Evolutionary conservation across 2,113 vertebrate genomes (phyloP).

Genomic region (Callocephalon fimbriatum): DNA sequence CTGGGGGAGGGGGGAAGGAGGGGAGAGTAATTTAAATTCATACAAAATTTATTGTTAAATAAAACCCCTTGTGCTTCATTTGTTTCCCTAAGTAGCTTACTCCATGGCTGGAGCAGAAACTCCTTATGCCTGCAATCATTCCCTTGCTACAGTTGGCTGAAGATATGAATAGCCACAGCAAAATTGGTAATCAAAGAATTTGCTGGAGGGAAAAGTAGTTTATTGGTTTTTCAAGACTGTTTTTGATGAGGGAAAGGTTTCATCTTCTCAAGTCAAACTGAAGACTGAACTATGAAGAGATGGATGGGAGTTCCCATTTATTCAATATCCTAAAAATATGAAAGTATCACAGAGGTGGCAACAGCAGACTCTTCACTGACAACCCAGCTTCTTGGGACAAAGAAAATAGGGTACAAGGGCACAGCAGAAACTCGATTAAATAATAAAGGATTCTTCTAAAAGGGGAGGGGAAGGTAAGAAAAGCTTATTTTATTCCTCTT

Average conservation of each 20-base stretch:
- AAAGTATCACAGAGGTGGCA: background rate
- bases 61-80: background rate
- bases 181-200: background rate
- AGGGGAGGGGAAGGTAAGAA: background rate
- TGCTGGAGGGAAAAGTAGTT: background rate
- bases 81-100: conserved; percentile 17
- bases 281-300: background rate
- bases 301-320: background rate
- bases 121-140: background rate
- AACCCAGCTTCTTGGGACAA: background rate
- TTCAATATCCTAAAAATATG: background rate
- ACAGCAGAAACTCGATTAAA: background rate
- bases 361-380: background rate
- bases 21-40: background rate
- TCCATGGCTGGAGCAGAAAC: background rate
- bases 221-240: background rate
- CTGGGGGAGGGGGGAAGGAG: background rate
- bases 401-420: background rate
- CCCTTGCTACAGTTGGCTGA: background rate
- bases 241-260: background rate
- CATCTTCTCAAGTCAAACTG: background rate
- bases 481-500: background rate
- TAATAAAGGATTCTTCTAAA: background rate
- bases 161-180: conserved; percentile 6
- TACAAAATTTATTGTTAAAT: background rate